Base-by-base conservation (phyloP, 2,113 vertebrate species). In the Chamaetylas fuelleborni region DNA sequence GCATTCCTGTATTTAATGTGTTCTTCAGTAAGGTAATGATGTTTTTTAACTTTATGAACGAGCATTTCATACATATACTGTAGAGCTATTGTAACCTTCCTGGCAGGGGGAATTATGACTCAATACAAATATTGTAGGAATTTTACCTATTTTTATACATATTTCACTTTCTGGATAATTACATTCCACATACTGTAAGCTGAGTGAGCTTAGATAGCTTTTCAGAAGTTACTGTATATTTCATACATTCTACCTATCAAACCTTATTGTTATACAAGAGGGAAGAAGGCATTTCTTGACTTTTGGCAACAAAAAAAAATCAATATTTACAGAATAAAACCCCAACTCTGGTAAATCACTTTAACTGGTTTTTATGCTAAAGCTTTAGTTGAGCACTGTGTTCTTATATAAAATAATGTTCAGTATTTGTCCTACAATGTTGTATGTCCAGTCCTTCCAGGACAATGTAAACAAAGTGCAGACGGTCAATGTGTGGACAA, bases 101-200 rank as follows among this genome's bases (percentile, higher is more conserved):
- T 93, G 86, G 64, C 74, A 94, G 94, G 94, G 98, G 96, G 95
- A 96, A 96, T 81, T 97, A 51, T 96, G 97, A 97, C 80, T 97
- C 76, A 93, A 66, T 96, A 96, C 91, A 98, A 95, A 96, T 96
- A 96, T 96, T 97, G 96, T 97, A 97, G 97, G 97, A 93, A 96
- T 98, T 97, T 97, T 97, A 97, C 95, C 95, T 98, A 98, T 98
- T 98, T 98, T 98, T 98, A 97, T 98, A 98, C 96, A 96, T 95
- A 78, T 92, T 88, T 97, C 97, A 96, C 95, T 96, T 97, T 96
- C 92, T 97, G 95, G 80, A 90, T 96, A 96, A 95, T 86, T 91
- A 54, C 96, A 97, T 97, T 97, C 94, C 94, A 96, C 88, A 93
- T 78, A 81, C 88, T 96, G 61, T 94, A 97, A 94, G 58, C 85